These are phyloP conservation scores for Charanyca ferruginea DNA, from an alignment of 2,888 invertebrate species.

Conservation along the genomic window DNA sequence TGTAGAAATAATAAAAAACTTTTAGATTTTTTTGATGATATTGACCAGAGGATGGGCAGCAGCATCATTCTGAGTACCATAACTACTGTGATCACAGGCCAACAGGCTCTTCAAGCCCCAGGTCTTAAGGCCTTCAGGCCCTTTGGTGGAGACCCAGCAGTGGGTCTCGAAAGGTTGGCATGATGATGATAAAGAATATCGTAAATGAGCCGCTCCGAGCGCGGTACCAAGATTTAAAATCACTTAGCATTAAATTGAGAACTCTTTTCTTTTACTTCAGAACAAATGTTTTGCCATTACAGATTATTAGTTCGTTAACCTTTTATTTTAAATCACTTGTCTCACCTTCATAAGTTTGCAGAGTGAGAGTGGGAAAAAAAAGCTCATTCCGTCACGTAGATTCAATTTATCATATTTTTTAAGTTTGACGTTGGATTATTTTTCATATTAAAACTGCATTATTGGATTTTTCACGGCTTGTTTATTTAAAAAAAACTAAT, in stretches of 20 bases:
- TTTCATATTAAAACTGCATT: conserved; percentile 10
- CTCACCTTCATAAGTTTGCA: conserved; percentile 24
- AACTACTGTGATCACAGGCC: too few species aligned
- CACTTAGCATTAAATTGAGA: conserved; percentile 1
- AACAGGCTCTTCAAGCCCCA: too few species aligned
- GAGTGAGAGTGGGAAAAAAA: background rate
- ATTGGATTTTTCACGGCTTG: conserved; percentile 17
- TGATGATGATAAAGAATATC: background rate
- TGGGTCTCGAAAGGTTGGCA: too few species aligned
- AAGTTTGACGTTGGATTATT: background rate
- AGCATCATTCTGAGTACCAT: too few species aligned
- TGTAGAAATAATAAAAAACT: too few species aligned
- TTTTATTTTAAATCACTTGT: conserved; percentile 13
- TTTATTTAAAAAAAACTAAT: too few species aligned
- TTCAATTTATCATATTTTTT: conserved; percentile 25
- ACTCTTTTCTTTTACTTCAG: background rate
- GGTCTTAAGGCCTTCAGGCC: too few species aligned
- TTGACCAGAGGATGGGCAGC: too few species aligned
- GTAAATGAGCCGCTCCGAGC: conserved; percentile 7
- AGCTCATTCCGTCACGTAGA: background rate
- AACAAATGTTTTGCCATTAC: conserved; percentile 30
- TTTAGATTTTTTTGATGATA: too few species aligned
- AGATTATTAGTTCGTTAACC: conserved; percentile 23
- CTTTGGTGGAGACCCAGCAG: too few species aligned
- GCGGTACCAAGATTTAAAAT: background rate